Conservation (phyloP, 2,113 vertebrate species). For the Oryzias celebensis region DNA sequence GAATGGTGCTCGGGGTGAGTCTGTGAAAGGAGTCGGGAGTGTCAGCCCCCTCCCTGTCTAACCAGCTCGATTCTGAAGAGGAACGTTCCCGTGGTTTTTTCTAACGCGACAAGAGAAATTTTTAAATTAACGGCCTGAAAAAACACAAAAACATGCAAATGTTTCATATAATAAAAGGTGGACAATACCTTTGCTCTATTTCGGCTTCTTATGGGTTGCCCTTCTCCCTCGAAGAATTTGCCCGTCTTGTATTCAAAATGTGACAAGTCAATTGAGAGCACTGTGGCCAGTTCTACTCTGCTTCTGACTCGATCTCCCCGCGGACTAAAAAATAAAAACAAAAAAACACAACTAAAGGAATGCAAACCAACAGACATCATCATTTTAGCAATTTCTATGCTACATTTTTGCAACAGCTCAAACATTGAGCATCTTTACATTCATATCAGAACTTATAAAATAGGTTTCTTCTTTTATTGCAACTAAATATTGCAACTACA, state of each 20-base stretch:
- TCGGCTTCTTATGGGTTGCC: constrained; percentile 27
- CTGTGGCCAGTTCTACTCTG: constrained; percentile 81
- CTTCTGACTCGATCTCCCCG: constrained; percentile 83
- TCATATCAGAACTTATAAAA: not conserved
- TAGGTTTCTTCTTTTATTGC: not conserved
- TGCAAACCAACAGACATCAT: too few relatives aligned
- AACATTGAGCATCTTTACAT: not conserved
- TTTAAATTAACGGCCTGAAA: not conserved
- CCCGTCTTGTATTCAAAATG: constrained; percentile 86
- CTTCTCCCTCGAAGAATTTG: constrained; percentile 58
- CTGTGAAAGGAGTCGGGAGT: constrained; percentile 64
- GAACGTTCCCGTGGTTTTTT: constrained; percentile 54
- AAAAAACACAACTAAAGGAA: not conserved
- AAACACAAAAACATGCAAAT: not conserved
- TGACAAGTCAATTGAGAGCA: constrained; percentile 77
- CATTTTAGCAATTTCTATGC: not conserved
- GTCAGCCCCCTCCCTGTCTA: constrained; percentile 60
- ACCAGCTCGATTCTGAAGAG: constrained; percentile 68
- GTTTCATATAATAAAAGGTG: not conserved
- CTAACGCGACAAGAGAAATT: constrained; percentile 31
- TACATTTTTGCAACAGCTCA: not conserved
- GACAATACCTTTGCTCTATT: constrained; percentile 48
- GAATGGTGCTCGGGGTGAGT: constrained; percentile 29
- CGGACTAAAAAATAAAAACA: constrained; percentile 71
- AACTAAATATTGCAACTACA: too few relatives aligned